Evolutionary conservation across 92 coral and sea anemone genomes (phyloP), one percentile per base, ranked within the genome.

Genomic region (Virgularia gustaviana): DNA sequence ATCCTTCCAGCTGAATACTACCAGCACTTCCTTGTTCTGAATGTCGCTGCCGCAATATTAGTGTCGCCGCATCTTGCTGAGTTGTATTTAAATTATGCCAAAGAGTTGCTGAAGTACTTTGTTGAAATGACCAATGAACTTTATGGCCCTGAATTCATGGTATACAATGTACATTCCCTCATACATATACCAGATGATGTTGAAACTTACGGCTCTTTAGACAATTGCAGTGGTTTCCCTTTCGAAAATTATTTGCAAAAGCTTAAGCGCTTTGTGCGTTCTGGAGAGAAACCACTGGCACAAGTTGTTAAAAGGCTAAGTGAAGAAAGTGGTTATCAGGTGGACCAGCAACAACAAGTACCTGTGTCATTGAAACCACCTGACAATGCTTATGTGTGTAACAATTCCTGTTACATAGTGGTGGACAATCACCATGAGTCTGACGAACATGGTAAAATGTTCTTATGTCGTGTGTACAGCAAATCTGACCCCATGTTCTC

Each of bases 241-340:
- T 62, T 62, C 35, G 70, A 62, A 62, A 62, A 62, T 33, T 62
- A 34, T 16, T 45, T 62, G 19, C 41, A 62, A 23, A 62, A 62
- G 44, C 41, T 62, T 32, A 62, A 62, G 44, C 41, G 70, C 15
- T 29, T 20, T 19, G 44, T 62, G 5, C 3, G 70, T 2, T 29
- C 42, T 22, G 70, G 70, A 4, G 35, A 34, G 35, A 29, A 34
- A 3, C 70, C 65, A 8, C 27, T 58, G 27, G 32, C 65, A 3
- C 65, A 62, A 30, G 20, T 62, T 13, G 70, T 33, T 13, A 62
- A 62, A 32, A 2, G 70, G 35, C 70, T 62, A 15, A 47, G 55
- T 47, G 55, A 47, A 47, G 15, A 19, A 4, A 25, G 15, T 47
- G 55, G 8, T 47, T 15, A 25, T 47, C 20, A 47, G 55, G 55